Evolutionary conservation across 2,113 vertebrate species (phyloP).

Genomic region (Apodemus sylvaticus): DNA sequence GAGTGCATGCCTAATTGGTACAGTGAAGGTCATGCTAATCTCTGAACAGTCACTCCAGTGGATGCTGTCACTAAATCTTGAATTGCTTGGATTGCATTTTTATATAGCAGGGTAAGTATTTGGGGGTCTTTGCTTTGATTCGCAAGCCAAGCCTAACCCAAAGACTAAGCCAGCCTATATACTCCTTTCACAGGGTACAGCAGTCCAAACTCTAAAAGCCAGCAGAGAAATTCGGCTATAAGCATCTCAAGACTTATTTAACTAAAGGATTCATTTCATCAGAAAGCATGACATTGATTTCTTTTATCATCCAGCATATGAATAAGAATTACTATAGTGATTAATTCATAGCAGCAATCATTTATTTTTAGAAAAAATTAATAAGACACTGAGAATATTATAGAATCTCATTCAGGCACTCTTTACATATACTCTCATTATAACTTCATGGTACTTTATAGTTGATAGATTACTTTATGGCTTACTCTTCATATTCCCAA

Average conservation of each 20-base stretch:
- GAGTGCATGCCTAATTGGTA: background rate
- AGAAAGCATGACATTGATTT: constrained; percentile 41
- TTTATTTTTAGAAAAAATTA: constrained; percentile 70
- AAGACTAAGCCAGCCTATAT: background rate
- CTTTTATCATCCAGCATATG: constrained; percentile 45
- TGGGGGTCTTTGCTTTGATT: background rate
- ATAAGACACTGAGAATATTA: constrained; percentile 45
- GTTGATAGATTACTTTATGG: background rate
- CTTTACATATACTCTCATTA: constrained; percentile 12
- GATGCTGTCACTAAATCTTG: background rate
- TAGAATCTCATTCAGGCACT: constrained; percentile 47
- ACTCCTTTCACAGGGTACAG: background rate
- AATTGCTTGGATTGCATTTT: background rate
- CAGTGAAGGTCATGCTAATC: background rate
- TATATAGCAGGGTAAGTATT: background rate
- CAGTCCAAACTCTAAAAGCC: background rate
- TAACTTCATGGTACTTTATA: background rate
- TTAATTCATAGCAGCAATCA: constrained; percentile 57
- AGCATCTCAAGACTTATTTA: constrained; percentile 33
- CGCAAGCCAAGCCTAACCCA: background rate
- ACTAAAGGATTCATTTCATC: constrained; percentile 39
- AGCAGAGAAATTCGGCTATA: background rate
- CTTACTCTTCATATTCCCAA: background rate
- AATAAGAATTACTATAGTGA: constrained; percentile 55
- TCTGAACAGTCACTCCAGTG: background rate